Evolutionary conservation across 2,888 invertebrate species (phyloP).

Genomic region (Timema cristinae): DNA sequence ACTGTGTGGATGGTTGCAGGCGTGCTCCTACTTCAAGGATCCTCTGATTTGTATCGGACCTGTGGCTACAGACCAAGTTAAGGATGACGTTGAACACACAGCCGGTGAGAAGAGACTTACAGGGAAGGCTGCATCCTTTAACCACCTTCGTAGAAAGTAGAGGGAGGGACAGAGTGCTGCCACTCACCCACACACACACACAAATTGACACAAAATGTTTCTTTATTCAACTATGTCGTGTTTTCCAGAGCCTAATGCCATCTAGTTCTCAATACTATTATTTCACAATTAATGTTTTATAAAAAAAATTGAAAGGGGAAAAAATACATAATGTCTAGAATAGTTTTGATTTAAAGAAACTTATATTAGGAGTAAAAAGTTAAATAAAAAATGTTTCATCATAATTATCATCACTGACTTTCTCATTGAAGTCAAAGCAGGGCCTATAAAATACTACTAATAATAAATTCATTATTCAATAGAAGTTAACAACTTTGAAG

Average conservation of each 20-base stretch:
- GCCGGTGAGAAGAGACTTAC: slow-evolving; percentile 79
- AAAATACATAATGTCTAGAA: slow-evolving; percentile 10
- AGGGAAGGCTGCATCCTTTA: slow-evolving; percentile 40
- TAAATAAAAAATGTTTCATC: neutral
- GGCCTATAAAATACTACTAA: slow-evolving; percentile 8
- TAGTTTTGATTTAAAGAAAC: slow-evolving; percentile 3
- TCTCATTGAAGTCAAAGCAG: neutral
- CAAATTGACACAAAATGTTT: neutral
- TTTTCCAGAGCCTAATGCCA: slow-evolving; percentile 9
- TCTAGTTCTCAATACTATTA: slow-evolving; percentile 2
- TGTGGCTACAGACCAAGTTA: slow-evolving; percentile 73
- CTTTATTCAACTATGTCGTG: slow-evolving; percentile 9
- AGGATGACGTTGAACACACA: slow-evolving; percentile 67
- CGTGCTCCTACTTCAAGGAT: slow-evolving; percentile 89
- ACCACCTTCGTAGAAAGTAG: slow-evolving; percentile 34
- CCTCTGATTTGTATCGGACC: slow-evolving; percentile 83
- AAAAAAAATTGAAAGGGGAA: neutral
- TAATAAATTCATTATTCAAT: neutral
- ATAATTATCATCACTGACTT: slow-evolving; percentile 10
- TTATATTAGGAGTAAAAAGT: slow-evolving; percentile 1
- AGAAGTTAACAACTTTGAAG: neutral
- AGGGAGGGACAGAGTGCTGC: slow-evolving; percentile 2
- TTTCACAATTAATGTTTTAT: slow-evolving; percentile 12
- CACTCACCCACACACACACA: slow-evolving; percentile 15
- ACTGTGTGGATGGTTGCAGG: slow-evolving; percentile 47